phyloP scores from a whole-genome alignment of 2,113 vertebrate genomes.

The Sterrhoptilus dennistouni region DNA sequence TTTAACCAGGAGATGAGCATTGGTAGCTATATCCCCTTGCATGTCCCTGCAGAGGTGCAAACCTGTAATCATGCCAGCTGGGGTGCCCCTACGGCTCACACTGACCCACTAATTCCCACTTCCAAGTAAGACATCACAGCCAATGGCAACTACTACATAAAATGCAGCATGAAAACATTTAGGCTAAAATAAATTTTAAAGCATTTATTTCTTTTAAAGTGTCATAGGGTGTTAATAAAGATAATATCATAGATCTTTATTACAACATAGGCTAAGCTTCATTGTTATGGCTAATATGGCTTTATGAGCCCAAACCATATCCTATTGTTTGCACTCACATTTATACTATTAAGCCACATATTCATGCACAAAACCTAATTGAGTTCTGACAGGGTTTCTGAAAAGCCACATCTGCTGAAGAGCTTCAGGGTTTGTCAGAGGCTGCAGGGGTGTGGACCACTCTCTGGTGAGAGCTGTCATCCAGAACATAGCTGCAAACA shows the following conservation, averaged over 20 bases:
- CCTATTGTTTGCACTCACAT: background rate
- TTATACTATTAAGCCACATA: conserved; percentile 1
- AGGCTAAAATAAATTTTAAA: background rate
- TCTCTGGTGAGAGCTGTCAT: background rate
- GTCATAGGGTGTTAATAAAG: background rate
- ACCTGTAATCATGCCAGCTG: background rate
- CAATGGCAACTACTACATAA: background rate
- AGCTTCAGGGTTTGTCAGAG: background rate
- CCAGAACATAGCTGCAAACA: background rate
- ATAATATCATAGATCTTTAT: too few relatives aligned
- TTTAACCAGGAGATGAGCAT: background rate
- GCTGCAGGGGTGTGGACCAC: background rate
- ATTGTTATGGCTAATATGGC: background rate
- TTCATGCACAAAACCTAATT: background rate
- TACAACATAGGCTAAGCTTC: background rate
- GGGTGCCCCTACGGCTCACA: background rate
- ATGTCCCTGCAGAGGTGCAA: background rate
- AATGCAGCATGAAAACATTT: background rate
- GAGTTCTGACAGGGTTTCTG: background rate
- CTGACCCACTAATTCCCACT: background rate
- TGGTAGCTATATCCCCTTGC: background rate
- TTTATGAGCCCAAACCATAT: background rate
- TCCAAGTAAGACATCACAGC: background rate
- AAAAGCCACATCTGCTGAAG: conserved; percentile 12
- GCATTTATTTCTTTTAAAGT: background rate